Percentiles rank a stretch among this genome's conserved stretches.
Evolutionary conservation across 2,113 vertebrate genomes (phyloP).

Genomic region (Pipra filicauda): DNA sequence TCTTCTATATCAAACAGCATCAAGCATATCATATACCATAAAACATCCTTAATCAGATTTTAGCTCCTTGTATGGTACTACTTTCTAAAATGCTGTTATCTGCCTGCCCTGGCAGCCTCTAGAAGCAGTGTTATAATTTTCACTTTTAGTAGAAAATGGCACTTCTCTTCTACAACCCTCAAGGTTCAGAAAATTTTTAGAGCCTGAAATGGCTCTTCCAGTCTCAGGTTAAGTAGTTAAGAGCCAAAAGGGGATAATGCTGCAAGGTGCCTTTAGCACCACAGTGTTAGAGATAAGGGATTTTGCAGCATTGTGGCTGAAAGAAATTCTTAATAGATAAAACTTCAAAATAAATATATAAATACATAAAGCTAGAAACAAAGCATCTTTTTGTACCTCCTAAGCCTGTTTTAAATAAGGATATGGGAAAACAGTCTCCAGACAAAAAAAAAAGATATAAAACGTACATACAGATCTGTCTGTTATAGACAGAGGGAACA

Average conservation of each 20-base stretch:
- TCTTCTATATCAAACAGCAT: not conserved
- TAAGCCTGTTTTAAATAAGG: not conserved
- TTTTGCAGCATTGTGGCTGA: not conserved
- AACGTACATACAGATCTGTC: conserved; percentile 19
- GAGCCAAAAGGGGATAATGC: not conserved
- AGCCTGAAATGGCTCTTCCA: not conserved
- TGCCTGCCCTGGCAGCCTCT: not conserved
- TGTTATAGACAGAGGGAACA: conserved; percentile 47
- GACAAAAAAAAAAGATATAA: not conserved
- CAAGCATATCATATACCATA: not conserved
- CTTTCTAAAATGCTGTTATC: not conserved
- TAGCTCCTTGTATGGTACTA: not conserved
- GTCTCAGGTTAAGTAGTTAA: not conserved
- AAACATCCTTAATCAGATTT: not conserved
- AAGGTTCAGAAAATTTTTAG: not conserved
- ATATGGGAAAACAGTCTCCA: not conserved
- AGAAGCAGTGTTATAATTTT: not conserved
- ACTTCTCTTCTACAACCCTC: not conserved
- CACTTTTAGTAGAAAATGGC: not conserved
- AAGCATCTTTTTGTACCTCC: not conserved
- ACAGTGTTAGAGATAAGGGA: not conserved
- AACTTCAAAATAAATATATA: not conserved
- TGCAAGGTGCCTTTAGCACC: not conserved
- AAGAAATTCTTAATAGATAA: not conserved
- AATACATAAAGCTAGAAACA: not conserved